phyloP scores from a whole-genome alignment of 1,140 invertebrate genomes.

The Whitmania pigra region DNA sequence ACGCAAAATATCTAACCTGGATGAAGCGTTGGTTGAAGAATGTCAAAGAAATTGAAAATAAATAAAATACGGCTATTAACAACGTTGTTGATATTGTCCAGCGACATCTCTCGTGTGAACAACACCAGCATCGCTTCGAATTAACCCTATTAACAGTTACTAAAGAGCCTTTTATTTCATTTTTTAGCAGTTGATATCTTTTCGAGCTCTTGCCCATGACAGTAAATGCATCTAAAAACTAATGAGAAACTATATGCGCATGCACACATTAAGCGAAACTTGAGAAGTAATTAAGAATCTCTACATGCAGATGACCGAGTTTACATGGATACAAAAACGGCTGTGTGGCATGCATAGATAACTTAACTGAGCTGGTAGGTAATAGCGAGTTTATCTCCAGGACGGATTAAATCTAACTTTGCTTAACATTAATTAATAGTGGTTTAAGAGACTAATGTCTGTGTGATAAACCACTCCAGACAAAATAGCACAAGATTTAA shows the following conservation, averaged over 20 bases:
- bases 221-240: neutral
- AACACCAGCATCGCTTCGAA: neutral
- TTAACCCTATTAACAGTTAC: neutral
- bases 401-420: no score
- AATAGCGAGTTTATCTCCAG: no score
- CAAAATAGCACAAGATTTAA: no score
- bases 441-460: no score
- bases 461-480: no score
- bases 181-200: conserved; percentile 30
- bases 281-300: no score
- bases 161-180: conserved; percentile 22
- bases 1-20: conserved; percentile 50
- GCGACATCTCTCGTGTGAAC: neutral
- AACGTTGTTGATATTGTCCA: conserved; percentile 24
- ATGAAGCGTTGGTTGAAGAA: conserved; percentile 87
- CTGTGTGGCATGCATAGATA: no score
- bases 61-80: conserved; percentile 62
- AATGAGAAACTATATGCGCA: neutral
- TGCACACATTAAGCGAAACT: no score
- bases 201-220: conserved; percentile 27
- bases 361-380: no score
- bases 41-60: conserved; percentile 77
- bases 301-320: no score
- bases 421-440: no score
- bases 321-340: no score